A percentile compares a stretch with the other conserved stretches of the same genome.
phyloP scores from a whole-genome alignment of 2,888 invertebrate genomes.

The Syrista parreyssii region DNA sequence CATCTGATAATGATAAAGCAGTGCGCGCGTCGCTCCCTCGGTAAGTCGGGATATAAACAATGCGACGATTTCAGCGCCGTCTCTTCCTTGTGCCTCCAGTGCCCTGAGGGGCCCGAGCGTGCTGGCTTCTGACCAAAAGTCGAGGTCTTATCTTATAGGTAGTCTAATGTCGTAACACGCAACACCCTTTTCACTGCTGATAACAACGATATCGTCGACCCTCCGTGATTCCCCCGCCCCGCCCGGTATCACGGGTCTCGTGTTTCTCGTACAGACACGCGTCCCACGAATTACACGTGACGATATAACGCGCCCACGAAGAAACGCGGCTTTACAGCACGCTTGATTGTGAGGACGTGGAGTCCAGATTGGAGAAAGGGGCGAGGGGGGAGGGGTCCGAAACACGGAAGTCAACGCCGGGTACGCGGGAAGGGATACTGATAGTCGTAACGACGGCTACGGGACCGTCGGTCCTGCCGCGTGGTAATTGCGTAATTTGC shows the following conservation, averaged over 20 bases:
- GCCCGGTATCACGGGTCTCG: constrained; percentile 10
- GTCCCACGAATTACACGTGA: background rate
- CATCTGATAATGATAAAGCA: constrained; percentile 57
- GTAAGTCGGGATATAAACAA: too few species aligned
- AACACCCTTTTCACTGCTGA: constrained; percentile 24
- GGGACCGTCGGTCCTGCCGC: too few species aligned
- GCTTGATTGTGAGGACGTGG: background rate
- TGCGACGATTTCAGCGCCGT: too few species aligned
- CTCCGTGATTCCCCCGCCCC: constrained; percentile 27
- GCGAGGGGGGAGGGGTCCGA: constrained; percentile 21
- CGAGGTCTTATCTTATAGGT: too few species aligned
- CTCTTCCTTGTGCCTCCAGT: too few species aligned
- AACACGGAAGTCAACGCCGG: constrained; percentile 25
- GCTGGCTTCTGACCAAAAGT: too few species aligned
- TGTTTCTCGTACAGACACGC: constrained; percentile 2
- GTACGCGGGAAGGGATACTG: too few species aligned
- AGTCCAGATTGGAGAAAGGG: constrained; percentile 18
- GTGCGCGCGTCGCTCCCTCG: constrained; percentile 16
- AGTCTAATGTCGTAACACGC: background rate
- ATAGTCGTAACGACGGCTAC: too few species aligned
- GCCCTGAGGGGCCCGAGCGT: too few species aligned
- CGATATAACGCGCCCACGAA: background rate
- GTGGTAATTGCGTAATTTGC: constrained; percentile 54
- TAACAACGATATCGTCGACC: constrained; percentile 56
- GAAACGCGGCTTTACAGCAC: background rate